A percentile compares a stretch with the other conserved stretches of the same genome.
Conservation (phyloP, 2,113 vertebrate genomes). For the Ptilorrhoa leucosticta region DNA sequence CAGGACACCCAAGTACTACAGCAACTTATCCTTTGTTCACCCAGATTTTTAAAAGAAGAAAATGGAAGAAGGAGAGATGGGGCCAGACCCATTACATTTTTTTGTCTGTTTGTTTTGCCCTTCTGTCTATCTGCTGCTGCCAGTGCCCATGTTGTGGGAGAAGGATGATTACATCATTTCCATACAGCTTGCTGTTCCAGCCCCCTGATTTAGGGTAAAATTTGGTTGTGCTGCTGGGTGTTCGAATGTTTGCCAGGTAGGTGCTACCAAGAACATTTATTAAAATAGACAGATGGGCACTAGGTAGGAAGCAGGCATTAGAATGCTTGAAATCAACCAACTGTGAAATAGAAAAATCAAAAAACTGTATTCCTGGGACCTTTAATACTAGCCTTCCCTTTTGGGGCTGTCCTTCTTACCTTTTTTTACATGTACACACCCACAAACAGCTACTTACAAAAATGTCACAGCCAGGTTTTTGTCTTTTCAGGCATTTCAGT, state of each 20-base stretch:
- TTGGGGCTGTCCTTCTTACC: not conserved
- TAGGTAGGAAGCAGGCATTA: slow-evolving; percentile 43
- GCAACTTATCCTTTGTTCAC: not conserved
- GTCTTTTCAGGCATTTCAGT: not conserved
- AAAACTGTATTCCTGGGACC: slow-evolving; percentile 41
- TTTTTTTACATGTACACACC: not conserved
- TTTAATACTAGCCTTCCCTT: slow-evolving; percentile 11
- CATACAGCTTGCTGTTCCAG: not conserved
- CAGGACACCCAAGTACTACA: not conserved
- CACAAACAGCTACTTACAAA: not conserved
- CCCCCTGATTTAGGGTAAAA: slow-evolving; percentile 8
- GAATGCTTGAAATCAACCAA: slow-evolving; percentile 63
- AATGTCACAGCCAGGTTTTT: not conserved
- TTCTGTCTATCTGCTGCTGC: slow-evolving; percentile 43
- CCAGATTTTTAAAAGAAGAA: not conserved
- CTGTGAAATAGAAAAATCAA: slow-evolving; percentile 71
- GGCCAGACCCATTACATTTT: not conserved
- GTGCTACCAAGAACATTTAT: slow-evolving; percentile 62
- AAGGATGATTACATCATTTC: slow-evolving; percentile 15
- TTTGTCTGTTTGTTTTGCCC: not conserved
- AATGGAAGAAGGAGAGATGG: not conserved
- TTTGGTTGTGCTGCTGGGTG: slow-evolving; percentile 11
- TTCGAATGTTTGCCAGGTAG: not conserved
- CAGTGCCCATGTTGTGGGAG: not conserved
- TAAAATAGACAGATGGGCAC: slow-evolving; percentile 48